Conservation (phyloP, 2,113 vertebrate genomes). For the Anoplopoma fimbria region DNA sequence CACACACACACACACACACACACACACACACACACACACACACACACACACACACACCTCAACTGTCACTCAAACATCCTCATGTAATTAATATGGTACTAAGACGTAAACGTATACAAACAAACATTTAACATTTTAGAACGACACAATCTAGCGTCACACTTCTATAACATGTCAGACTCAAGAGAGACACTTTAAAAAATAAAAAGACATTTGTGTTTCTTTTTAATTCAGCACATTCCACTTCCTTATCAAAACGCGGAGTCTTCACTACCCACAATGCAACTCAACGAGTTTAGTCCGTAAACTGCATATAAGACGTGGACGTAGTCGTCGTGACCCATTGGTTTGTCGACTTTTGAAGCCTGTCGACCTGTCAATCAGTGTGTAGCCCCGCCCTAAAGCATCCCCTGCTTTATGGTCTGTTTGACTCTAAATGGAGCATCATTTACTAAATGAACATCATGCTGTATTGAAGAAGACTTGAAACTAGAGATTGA, state of each 20-base stretch:
- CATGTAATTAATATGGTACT: background rate
- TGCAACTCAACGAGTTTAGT: background rate
- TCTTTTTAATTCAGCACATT: background rate
- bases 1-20: background rate
- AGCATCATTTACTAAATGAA: too few relatives aligned
- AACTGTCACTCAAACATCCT: background rate
- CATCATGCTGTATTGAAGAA: too few relatives aligned
- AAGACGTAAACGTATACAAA: background rate
- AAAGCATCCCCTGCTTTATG: too few relatives aligned
- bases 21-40: constrained; percentile 22
- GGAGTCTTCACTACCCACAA: background rate
- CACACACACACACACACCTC: constrained; percentile 18
- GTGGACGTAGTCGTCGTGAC: background rate
- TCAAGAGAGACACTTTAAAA: background rate
- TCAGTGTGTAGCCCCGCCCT: too few relatives aligned
- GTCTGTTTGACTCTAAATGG: too few relatives aligned
- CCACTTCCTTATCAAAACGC: background rate
- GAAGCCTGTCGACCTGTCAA: too few relatives aligned
- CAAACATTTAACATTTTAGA: background rate
- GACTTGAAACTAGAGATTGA: too few relatives aligned
- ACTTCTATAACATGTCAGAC: background rate
- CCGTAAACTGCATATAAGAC: background rate
- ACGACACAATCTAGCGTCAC: background rate
- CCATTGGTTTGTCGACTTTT: background rate
- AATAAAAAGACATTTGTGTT: background rate